phyloP scores from a whole-genome alignment of 2,797 vertebrate species.

The Leptatherina wallacei region DNA sequence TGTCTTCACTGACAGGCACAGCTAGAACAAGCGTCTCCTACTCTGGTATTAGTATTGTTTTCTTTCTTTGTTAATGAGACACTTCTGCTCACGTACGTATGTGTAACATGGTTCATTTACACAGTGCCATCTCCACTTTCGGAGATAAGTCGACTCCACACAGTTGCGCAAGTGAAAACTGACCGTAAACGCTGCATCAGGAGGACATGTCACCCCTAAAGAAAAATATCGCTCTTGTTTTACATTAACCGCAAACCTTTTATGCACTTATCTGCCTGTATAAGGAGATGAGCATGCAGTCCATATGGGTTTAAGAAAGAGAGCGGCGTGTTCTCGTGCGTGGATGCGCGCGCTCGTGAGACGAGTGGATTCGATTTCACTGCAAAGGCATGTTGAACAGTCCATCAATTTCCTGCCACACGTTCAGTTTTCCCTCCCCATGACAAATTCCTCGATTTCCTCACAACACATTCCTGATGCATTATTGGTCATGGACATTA shows the following conservation, averaged over 20 bases:
- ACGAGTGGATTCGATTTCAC: conserved; percentile 60
- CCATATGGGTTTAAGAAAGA: not conserved
- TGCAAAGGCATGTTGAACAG: conserved; percentile 67
- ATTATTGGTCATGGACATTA: conserved; percentile 78
- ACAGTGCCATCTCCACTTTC: not conserved
- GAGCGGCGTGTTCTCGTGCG: not conserved
- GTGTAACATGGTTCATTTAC: not conserved
- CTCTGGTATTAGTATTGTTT: conserved; percentile 3
- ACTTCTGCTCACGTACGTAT: not conserved
- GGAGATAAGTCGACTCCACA: conserved; percentile 1
- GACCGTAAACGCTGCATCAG: not conserved
- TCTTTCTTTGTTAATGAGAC: conserved; percentile 21
- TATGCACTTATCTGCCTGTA: not conserved
- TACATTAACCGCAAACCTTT: conserved; percentile 3
- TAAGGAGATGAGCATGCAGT: not conserved
- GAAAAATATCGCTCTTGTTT: conserved; percentile 9
- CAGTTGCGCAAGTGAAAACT: not conserved
- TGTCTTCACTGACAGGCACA: conserved; percentile 26
- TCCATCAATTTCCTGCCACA: conserved; percentile 70
- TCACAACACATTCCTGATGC: conserved; percentile 77
- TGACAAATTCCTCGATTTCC: conserved; percentile 81
- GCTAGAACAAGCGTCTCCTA: not conserved
- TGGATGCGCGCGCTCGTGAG: conserved; percentile 14
- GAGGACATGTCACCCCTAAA: not conserved
- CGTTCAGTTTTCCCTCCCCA: conserved; percentile 60